These are phyloP conservation scores for Hedychridium roseum DNA, from an alignment of 2,888 invertebrate species.

Conservation along the genomic window DNA sequence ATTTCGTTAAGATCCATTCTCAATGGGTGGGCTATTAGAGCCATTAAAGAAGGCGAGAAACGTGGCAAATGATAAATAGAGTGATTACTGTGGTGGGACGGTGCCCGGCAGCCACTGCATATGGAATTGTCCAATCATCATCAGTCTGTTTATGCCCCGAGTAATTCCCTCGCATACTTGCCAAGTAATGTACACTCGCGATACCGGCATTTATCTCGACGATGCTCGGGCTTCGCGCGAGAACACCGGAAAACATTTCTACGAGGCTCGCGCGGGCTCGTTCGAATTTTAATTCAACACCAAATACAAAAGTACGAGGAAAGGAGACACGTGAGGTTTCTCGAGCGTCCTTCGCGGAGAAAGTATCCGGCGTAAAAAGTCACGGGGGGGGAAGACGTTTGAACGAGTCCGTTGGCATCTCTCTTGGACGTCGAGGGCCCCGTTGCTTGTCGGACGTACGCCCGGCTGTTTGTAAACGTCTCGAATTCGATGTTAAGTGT, in stretches of 20 bases:
- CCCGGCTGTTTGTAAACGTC: no score
- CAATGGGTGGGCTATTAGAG: constrained; percentile 47
- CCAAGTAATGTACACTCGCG: constrained; percentile 29
- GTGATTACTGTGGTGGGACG: constrained; percentile 51
- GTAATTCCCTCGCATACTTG: constrained; percentile 28
- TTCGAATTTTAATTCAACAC: no score
- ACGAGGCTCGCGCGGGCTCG: no score
- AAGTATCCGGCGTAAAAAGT: no score
- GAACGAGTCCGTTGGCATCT: no score
- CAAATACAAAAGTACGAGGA: no score
- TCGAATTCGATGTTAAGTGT: no score
- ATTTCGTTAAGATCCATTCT: constrained; percentile 36
- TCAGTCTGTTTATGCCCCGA: constrained; percentile 37
- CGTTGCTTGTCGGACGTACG: no score
- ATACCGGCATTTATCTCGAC: constrained; percentile 42
- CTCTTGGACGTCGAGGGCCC: no score
- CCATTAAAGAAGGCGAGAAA: constrained; percentile 48
- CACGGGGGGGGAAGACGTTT: no score
- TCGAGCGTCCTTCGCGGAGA: no score
- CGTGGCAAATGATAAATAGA: constrained; percentile 57
- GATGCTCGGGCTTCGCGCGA: constrained; percentile 8
- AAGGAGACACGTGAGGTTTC: no score
- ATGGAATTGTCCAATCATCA: constrained; percentile 55
- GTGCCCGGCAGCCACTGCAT: constrained; percentile 29
- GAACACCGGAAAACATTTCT: background rate